Base-by-base conservation (phyloP, 2,113 vertebrate genomes). In the Pterocles orientalis region DNA sequence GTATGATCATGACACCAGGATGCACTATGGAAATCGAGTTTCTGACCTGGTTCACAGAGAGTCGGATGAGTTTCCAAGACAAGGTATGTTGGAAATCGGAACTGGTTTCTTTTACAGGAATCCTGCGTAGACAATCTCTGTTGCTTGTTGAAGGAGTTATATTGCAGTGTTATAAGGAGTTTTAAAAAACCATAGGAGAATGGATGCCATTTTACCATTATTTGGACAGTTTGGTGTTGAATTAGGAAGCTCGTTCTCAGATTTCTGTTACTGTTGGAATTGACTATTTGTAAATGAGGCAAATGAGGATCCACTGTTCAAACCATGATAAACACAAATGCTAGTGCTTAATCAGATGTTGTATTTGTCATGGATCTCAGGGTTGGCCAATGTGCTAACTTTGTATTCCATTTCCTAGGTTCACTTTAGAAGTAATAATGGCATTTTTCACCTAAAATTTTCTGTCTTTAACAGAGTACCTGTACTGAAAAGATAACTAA, bases 41-140 rank as follows among this genome's bases (percentile, higher is more conserved):
- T 98, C 99, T 3, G 99, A 99, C 96, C 98, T 99, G 61, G 99
- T 99, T 85, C 99, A 99, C 98, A 98, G 99, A 39, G 99, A 99
- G 97, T 98, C 99, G 0, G 99, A 99, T 39, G 99, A 99, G 94
- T 99, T 99, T 94, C 98, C 99, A 53, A 98, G 99, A 56, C 99
- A 99, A 99, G 99, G 99, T 99, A 98, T 4, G 98, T 97, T 91
- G 71, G 3, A 51, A 66, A 45, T 14, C 41, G n/a, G 23, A 11
- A 1, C 23, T 36, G 9, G 12, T 53, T 92, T 45, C 56, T 76
- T 31, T 12, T 6, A 1, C 2, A 18, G 26, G 7, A 39, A 23
- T 53, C 28, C 29, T 43, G 0, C 0, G 21, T 14, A 34, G n/a
- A 7, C 4, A 18, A 2, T 6, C 12, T 51, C 29, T 54, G 51